These are phyloP conservation scores for Gobio occitaniae DNA, from an alignment of 2,797 vertebrate species.

Conservation along the genomic window DNA sequence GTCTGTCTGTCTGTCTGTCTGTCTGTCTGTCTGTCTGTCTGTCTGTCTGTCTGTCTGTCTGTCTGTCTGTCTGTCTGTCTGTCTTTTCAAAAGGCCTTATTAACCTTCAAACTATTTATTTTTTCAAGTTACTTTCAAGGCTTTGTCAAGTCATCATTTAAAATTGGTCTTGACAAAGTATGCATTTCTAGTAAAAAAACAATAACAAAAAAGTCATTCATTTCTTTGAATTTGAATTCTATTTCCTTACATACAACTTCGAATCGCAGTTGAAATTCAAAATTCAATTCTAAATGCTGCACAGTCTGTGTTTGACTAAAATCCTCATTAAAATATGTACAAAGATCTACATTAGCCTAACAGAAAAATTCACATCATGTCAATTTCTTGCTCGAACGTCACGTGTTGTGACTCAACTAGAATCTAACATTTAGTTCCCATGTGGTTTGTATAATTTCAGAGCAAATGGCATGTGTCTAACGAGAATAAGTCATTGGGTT, in stretches of 20 bases:
- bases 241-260: neutral
- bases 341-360: neutral
- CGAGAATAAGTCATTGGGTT: slow-evolving; percentile 15
- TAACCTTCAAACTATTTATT: neutral
- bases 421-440: neutral
- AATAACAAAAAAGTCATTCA: no score
- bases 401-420: neutral
- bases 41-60: neutral
- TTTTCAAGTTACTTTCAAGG: neutral
- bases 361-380: neutral
- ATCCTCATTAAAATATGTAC: neutral
- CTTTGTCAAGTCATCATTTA: neutral
- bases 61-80: neutral
- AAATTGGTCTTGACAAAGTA: neutral
- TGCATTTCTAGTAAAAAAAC: neutral
- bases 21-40: no score
- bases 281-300: neutral
- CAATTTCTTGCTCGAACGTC: neutral
- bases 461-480: slow-evolving; percentile 42
- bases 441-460: slow-evolving; percentile 33
- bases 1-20: no score
- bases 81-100: neutral
- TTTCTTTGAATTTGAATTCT: neutral
- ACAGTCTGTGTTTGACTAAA: neutral
- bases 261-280: neutral